Base-by-base conservation (phyloP, 2,888 invertebrate species). In the Drosophila glabriapex region DNA sequence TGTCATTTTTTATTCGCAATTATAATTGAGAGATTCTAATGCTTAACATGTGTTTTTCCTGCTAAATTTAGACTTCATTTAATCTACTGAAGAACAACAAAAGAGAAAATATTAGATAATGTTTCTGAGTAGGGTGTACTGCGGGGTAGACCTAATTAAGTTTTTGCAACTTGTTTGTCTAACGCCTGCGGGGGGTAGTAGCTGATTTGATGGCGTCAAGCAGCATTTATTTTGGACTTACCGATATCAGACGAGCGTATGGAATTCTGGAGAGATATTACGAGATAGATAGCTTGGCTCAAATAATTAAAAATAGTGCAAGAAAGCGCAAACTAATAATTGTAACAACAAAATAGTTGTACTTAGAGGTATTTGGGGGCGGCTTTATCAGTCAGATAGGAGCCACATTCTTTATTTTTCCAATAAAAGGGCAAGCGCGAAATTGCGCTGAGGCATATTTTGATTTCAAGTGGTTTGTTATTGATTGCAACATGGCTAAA, bases 351-450 rank as follows among this genome's bases (percentile, higher is more conserved):
- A 46, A 46, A 25, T 16, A 0, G 1, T 16, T 54, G 41, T 35
- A n/a, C 55, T 7, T 28, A 2, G 9, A 1, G 46, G 50, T n/a
- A 25, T 37, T 63, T n/a, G 28, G 22, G 41, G 52, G 4, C 12
- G 39, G 28, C 16, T 4, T 80, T 70, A 78, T 80, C 78, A 78
- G 58, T 25, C 22, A 16, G 60, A 73, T 66, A 60, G n/a, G 12
- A 31, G 53, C 33, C 6, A 16, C 19, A 43, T 33, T 33, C 37
- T 22, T 14, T 7, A 28, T 12, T 60, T 69, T 54, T 28, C 35
- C 80, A 61, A 78, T 78, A 78, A 68, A 78, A 78, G 66, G 67
- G 35, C 70, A 35, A 31, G 12, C 28, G 50, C 60, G 6, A 37
- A 66, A 33, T 37, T 61, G 14, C 5, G 19, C n/a, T 49, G 49